These are phyloP conservation scores for Poecilia gillii DNA, from an alignment of 2,797 vertebrate genomes.

Conservation along the genomic window DNA sequence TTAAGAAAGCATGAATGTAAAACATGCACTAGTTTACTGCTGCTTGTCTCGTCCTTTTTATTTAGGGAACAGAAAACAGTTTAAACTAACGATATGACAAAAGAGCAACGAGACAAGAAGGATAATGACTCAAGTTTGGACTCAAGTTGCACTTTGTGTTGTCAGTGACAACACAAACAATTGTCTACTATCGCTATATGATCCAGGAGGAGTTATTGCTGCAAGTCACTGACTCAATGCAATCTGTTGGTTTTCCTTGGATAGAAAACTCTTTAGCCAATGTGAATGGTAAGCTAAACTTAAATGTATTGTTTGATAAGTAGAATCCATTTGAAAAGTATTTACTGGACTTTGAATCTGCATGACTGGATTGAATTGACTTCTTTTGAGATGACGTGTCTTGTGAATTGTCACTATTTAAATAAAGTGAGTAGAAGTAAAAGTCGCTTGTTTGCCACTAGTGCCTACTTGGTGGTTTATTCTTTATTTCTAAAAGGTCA, in stretches of 20 bases:
- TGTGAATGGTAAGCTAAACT: neutral
- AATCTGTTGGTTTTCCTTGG: neutral
- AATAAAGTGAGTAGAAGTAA: neutral
- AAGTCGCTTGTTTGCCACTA: neutral
- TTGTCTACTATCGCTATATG: neutral
- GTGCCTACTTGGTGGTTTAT: neutral
- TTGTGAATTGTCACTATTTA: neutral
- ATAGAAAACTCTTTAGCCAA: neutral
- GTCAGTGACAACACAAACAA: too few species aligned
- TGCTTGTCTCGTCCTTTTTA: neutral
- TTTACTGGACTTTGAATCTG: neutral
- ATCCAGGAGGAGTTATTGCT: neutral
- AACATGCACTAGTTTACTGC: slow-evolving; percentile 28
- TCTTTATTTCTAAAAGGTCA: slow-evolving; percentile 7
- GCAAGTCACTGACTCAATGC: neutral
- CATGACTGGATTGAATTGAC: neutral
- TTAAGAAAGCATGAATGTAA: slow-evolving; percentile 45
- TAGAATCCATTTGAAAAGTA: neutral
- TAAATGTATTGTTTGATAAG: neutral
- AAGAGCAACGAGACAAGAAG: neutral
- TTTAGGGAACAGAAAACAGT: neutral
- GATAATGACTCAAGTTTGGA: neutral
- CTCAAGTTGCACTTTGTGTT: neutral
- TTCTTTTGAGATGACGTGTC: neutral
- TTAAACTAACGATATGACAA: neutral